Conservation (phyloP, 1,140 invertebrate genomes). For the Drosophila persimilis region DNA sequence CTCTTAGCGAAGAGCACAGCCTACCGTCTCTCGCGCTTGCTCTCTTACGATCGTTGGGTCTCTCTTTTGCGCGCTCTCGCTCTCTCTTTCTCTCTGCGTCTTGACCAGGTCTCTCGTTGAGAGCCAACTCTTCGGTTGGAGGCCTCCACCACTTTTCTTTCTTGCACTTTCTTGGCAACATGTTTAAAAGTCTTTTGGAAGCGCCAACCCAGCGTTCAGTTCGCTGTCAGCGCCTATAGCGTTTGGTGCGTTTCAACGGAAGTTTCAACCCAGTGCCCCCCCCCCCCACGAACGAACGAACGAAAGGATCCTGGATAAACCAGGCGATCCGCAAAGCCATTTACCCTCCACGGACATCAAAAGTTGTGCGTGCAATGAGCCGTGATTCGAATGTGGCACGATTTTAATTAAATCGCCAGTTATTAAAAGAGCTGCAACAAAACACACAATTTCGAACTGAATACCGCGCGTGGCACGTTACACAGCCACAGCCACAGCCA, state of each 20-base stretch:
- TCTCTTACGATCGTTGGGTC: constrained; percentile 21
- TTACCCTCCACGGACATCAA: background rate
- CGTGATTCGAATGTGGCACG: constrained; percentile 44
- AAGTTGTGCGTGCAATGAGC: constrained; percentile 48
- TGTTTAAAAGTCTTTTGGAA: constrained; percentile 82
- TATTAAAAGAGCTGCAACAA: constrained; percentile 33
- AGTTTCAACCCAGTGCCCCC: constrained; percentile 40
- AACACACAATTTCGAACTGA: constrained; percentile 33
- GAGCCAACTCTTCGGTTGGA: constrained; percentile 33
- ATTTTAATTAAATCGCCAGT: constrained; percentile 42
- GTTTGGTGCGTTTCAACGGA: constrained; percentile 76
- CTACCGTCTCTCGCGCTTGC: constrained; percentile 31
- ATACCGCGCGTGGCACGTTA: constrained; percentile 22
- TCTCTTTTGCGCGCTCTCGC: constrained; percentile 3
- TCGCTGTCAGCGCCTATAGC: constrained; percentile 70
- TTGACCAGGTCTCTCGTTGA: constrained; percentile 49
- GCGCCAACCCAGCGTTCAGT: constrained; percentile 70
- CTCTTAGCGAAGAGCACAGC: constrained; percentile 43
- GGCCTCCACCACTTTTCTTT: constrained; percentile 74
- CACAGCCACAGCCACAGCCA: constrained; percentile 3
- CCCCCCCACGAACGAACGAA: background rate
- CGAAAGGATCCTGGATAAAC: constrained; percentile 24
- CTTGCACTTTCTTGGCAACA: constrained; percentile 75
- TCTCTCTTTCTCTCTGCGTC: constrained; percentile 29
- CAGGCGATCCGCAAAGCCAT: constrained; percentile 3